These are phyloP conservation scores for Galeopsomyia nigrocyanea DNA, from an alignment of 2,888 invertebrate species.

Conservation along the genomic window DNA sequence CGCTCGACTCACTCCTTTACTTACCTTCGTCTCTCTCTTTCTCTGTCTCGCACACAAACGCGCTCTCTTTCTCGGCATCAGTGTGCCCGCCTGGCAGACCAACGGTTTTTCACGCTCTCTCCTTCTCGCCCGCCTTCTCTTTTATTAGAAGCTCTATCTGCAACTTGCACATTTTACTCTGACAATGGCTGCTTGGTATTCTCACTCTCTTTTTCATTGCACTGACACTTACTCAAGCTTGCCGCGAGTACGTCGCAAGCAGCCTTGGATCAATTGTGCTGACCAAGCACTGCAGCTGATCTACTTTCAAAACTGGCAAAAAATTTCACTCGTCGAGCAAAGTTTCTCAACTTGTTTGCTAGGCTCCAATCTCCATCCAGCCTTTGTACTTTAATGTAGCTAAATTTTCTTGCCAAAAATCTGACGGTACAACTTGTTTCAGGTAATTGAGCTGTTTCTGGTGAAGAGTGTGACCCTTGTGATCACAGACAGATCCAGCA, in stretches of 20 bases:
- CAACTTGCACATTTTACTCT: too few species aligned
- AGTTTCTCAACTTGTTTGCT: background rate
- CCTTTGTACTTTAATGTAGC: background rate
- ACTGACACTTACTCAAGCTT: too few species aligned
- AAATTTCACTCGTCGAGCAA: too few species aligned
- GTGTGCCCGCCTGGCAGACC: background rate
- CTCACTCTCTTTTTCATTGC: too few species aligned
- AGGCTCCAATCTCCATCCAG: background rate
- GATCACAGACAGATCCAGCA: slow-evolving; percentile 69
- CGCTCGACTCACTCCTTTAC: background rate
- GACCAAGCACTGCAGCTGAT: background rate
- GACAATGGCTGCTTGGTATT: too few species aligned
- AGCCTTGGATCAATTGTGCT: background rate
- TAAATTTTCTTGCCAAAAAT: background rate
- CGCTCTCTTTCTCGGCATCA: background rate
- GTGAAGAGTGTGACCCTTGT: slow-evolving; percentile 75
- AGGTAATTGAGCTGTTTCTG: slow-evolving; percentile 76
- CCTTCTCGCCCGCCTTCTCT: background rate
- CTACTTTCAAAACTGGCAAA: too few species aligned
- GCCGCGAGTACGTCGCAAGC: too few species aligned
- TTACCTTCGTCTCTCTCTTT: background rate
- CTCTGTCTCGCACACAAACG: background rate
- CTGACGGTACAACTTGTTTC: slow-evolving; percentile 55
- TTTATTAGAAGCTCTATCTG: too few species aligned
- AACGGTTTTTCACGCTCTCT: slow-evolving; percentile 17